Percentiles rank a stretch among this genome's conserved stretches.
Conservation (phyloP, 1,140 invertebrate genomes). For the Diachasma alloeum region DNA sequence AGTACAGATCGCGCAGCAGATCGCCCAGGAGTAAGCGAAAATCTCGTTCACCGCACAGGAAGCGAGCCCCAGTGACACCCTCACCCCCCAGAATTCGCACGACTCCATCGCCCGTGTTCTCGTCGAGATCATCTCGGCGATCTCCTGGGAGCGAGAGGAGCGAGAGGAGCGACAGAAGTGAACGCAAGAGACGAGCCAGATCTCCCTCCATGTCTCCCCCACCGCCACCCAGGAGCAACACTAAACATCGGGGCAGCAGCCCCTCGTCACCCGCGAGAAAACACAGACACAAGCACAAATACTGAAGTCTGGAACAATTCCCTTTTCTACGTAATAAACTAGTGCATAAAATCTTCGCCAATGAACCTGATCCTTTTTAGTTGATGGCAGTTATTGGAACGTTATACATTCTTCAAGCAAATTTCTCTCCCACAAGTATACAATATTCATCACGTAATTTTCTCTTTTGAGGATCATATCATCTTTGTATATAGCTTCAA, state of each 20-base stretch:
- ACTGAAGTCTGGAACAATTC: constrained; percentile 41
- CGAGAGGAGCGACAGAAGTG: constrained; percentile 49
- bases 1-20: constrained; percentile 63
- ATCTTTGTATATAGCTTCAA: background rate
- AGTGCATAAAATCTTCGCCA: background rate
- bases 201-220: constrained; percentile 59
- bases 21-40: constrained; percentile 59
- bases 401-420: background rate
- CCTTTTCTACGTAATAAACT: background rate
- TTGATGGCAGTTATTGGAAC: background rate
- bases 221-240: constrained; percentile 51
- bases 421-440: background rate
- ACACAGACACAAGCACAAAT: constrained; percentile 68
- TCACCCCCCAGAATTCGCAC: constrained; percentile 61
- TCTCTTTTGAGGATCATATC: background rate
- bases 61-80: constrained; percentile 57
- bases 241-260: constrained; percentile 55
- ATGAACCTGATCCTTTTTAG: background rate
- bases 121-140: constrained; percentile 47
- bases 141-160: constrained; percentile 51
- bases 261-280: constrained; percentile 60
- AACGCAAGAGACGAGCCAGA: constrained; percentile 53
- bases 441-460: background rate
- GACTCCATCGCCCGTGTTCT: constrained; percentile 58
- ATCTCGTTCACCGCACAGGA: constrained; percentile 60